Percentiles rank a stretch among this genome's conserved stretches.
Evolutionary conservation across 1,140 invertebrate genomes (phyloP).

Genomic region (Octopus sinensis): DNA sequence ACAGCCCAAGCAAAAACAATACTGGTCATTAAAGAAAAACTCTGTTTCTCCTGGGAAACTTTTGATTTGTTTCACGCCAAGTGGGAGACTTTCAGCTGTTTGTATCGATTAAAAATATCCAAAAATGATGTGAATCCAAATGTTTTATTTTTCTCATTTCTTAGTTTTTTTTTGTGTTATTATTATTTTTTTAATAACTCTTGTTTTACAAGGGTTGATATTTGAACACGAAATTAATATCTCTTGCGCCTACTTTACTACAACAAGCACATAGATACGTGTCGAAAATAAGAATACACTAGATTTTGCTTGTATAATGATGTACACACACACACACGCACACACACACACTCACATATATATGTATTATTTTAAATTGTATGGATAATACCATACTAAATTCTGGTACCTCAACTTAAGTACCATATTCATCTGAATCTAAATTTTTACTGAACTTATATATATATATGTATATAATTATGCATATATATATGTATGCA

Average conservation of each 20-base stretch:
- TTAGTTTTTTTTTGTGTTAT: background rate
- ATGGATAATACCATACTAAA: too few relatives aligned
- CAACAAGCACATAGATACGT: background rate
- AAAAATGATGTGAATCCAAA: too few relatives aligned
- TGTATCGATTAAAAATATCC: too few relatives aligned
- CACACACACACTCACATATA: background rate
- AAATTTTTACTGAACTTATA: too few relatives aligned
- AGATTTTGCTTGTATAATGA: background rate
- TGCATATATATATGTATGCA: background rate
- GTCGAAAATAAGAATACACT: background rate
- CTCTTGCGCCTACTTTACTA: background rate
- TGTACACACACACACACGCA: background rate
- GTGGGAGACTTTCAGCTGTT: too few relatives aligned
- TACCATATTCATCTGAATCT: too few relatives aligned
- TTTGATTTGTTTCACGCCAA: too few relatives aligned
- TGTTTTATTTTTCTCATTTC: background rate
- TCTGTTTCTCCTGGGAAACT: too few relatives aligned
- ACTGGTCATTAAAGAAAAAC: too few relatives aligned
- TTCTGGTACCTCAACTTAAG: too few relatives aligned
- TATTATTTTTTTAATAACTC: background rate
- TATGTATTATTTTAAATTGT: background rate
- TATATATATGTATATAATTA: background rate
- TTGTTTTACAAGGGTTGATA: background rate
- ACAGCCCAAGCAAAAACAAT: too few relatives aligned
- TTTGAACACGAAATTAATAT: too few relatives aligned